Conservation (phyloP, 2,888 invertebrate species). For the Venustoraphidia nigricollis region DNA sequence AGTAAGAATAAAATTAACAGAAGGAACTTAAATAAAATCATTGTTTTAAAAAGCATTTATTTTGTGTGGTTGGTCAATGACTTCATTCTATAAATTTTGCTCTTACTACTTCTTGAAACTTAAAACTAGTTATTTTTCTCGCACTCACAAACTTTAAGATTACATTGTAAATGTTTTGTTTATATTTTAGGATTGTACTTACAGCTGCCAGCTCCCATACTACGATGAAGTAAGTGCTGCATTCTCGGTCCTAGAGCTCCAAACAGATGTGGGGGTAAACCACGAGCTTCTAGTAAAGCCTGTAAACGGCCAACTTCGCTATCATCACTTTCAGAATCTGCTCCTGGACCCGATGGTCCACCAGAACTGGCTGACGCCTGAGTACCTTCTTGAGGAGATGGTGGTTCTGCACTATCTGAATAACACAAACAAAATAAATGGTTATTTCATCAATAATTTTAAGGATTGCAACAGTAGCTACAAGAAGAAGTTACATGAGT, state of each 20-base stretch:
- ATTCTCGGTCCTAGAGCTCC: conserved; percentile 91
- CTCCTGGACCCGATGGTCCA: conserved; percentile 26
- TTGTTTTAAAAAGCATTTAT: too few relatives aligned
- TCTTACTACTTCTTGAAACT: too few relatives aligned
- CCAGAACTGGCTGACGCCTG: conserved; percentile 24
- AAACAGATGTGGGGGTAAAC: conserved; percentile 91
- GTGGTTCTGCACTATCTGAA: conserved; percentile 25
- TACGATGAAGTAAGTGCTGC: conserved; percentile 89
- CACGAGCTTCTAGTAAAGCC: conserved; percentile 85
- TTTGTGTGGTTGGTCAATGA: too few relatives aligned
- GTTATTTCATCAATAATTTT: neutral
- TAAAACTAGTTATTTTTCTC: too few relatives aligned
- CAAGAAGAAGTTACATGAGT: too few relatives aligned
- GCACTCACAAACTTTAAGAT: too few relatives aligned
- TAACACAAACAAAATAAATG: too few relatives aligned
- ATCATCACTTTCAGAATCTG: conserved; percentile 71
- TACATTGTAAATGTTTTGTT: too few relatives aligned
- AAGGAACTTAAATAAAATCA: too few relatives aligned
- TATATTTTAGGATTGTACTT: conserved; percentile 17
- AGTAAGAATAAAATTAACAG: too few relatives aligned
- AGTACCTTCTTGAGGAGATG: conserved; percentile 26
- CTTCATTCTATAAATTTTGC: too few relatives aligned
- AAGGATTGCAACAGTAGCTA: neutral
- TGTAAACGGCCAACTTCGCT: conserved; percentile 91
- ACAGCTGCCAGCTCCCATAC: conserved; percentile 77